Percentiles rank a stretch among this genome's conserved stretches.
Evolutionary conservation across 2,888 invertebrate genomes (phyloP).

Genomic region (Chrysomela aeneicollis): DNA sequence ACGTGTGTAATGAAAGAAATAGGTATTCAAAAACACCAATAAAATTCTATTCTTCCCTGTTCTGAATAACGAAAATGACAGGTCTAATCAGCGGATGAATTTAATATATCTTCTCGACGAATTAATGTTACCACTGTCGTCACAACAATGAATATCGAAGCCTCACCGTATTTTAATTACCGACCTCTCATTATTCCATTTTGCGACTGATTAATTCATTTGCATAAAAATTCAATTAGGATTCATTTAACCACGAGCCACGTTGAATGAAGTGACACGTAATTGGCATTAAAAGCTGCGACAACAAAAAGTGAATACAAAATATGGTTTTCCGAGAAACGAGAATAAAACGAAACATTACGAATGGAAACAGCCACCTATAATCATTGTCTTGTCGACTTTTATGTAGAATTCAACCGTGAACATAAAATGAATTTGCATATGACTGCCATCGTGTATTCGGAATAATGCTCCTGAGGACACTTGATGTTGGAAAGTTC

Average conservation of each 20-base stretch:
- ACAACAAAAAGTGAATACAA: slow-evolving; percentile 6
- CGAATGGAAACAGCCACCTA: neutral
- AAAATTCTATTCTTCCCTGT: no score
- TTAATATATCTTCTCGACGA: no score
- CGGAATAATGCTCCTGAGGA: no score
- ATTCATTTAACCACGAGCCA: slow-evolving; percentile 11
- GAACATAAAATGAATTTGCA: no score
- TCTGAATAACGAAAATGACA: no score
- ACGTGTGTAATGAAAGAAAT: no score
- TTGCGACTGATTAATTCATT: slow-evolving; percentile 11
- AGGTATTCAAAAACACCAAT: no score
- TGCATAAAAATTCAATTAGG: slow-evolving; percentile 20
- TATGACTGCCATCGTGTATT: no score
- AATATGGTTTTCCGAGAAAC: neutral
- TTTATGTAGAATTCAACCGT: no score
- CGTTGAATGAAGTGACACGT: slow-evolving; percentile 18
- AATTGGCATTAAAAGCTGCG: slow-evolving; percentile 15
- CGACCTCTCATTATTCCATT: slow-evolving; percentile 11
- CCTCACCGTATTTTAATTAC: slow-evolving; percentile 1
- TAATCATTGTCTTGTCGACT: neutral
- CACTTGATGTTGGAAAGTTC: no score
- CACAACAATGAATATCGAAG: neutral
- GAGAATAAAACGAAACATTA: neutral
- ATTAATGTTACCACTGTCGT: neutral
- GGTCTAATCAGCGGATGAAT: no score